Evolutionary conservation across 2,113 vertebrate genomes (phyloP).

Genomic region (Tympanuchus pallidicinctus): DNA sequence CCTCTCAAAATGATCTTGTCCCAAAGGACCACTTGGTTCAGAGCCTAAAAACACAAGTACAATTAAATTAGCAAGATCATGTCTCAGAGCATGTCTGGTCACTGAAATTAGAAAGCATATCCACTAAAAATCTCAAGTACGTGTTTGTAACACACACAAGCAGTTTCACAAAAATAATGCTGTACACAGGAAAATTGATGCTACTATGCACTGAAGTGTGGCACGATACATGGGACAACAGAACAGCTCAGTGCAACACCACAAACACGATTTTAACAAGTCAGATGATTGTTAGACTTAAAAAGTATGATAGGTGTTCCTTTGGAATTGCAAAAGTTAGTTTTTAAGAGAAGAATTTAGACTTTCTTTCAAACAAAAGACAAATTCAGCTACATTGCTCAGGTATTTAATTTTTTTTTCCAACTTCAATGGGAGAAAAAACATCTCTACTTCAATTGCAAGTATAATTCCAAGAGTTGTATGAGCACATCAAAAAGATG

Average conservation of each 20-base stretch:
- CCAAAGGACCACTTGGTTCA: slow-evolving; percentile 98
- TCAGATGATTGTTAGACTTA: background rate
- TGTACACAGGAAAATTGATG: background rate
- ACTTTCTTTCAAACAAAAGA: background rate
- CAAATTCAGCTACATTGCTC: background rate
- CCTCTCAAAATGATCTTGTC: slow-evolving; percentile 96
- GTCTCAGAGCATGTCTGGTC: background rate
- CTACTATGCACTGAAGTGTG: background rate
- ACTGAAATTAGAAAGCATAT: background rate
- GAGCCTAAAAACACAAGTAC: slow-evolving; percentile 78
- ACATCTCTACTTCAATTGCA: background rate
- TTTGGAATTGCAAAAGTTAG: background rate
- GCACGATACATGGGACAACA: background rate
- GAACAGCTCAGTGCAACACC: background rate
- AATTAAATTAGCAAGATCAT: slow-evolving; percentile 16
- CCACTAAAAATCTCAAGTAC: background rate
- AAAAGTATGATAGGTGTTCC: background rate
- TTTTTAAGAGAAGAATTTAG: background rate
- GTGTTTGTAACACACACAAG: background rate
- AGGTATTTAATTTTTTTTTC: background rate
- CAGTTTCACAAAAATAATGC: background rate
- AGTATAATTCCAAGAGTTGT: rapidly evolving
- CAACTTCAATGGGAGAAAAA: background rate
- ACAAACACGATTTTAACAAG: background rate
- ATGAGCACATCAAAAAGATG: background rate